These are phyloP conservation scores for Sorex araneus DNA, from an alignment of 2,113 vertebrate genomes.

Conservation along the genomic window DNA sequence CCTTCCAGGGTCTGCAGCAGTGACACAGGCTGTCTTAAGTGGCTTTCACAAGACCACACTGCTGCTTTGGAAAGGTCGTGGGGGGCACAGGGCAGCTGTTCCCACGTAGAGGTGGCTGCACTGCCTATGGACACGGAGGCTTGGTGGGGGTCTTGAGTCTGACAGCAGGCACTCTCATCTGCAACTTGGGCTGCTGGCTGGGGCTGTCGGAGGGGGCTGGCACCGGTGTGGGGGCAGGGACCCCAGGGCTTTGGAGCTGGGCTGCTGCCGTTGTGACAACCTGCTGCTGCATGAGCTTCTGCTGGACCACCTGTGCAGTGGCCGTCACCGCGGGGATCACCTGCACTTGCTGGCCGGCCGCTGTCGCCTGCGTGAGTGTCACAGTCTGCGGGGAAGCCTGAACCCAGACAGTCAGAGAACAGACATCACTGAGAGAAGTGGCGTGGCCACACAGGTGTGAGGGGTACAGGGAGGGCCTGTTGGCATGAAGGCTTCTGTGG, in stretches of 20 bases:
- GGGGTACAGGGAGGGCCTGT: no score
- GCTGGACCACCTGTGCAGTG: conserved; percentile 89
- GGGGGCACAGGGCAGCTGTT: background rate
- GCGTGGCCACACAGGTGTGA: no score
- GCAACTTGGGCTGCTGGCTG: conserved; percentile 88
- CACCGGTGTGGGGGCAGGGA: conserved; percentile 88
- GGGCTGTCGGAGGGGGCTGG: conserved; percentile 85
- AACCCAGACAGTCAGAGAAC: conserved; percentile 53
- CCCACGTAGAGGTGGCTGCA: background rate
- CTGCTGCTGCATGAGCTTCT: conserved; percentile 90
- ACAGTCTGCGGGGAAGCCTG: conserved; percentile 90
- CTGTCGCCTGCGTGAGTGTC: conserved; percentile 87
- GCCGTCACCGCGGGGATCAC: conserved; percentile 87
- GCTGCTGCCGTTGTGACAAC: conserved; percentile 86
- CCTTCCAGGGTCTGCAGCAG: no score
- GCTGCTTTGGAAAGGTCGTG: no score
- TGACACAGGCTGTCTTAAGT: no score
- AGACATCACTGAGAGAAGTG: background rate
- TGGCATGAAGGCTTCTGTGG: no score
- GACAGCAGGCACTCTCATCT: conserved; percentile 89
- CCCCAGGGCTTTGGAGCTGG: conserved; percentile 89
- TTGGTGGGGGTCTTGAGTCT: conserved; percentile 92
- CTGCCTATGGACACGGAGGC: conserved; percentile 83
- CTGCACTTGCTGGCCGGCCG: conserved; percentile 85
- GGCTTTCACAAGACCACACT: no score